These are phyloP conservation scores for Caerostris extrusa DNA, from an alignment of 1,140 invertebrate genomes.

Conservation along the genomic window DNA sequence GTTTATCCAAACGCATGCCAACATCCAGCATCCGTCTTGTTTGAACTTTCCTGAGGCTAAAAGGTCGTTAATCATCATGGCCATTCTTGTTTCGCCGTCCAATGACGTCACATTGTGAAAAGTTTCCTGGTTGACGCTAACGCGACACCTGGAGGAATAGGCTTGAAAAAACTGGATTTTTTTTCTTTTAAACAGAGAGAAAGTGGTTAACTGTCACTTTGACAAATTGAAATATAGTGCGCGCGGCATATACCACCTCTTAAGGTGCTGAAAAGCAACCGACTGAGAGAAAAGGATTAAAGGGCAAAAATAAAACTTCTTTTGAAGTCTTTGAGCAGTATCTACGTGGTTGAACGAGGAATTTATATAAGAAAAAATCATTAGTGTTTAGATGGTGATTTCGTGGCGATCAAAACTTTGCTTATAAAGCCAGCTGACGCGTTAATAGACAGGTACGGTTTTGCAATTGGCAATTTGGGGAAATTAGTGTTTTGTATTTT, in stretches of 20 bases:
- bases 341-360: not conserved
- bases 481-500: not conserved
- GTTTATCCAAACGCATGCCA: not conserved
- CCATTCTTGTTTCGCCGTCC: slow-evolving; percentile 61
- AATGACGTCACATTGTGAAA: slow-evolving; percentile 77
- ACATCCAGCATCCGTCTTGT: slow-evolving; percentile 43
- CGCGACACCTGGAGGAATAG: slow-evolving; percentile 77
- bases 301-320: slow-evolving; percentile 42
- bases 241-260: not conserved
- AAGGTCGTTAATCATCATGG: slow-evolving; percentile 77
- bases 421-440: not conserved
- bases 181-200: slow-evolving; percentile 70
- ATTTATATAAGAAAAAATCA: not conserved
- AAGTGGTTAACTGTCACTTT: slow-evolving; percentile 76
- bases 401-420: not conserved
- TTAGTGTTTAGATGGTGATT: not conserved
- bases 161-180: slow-evolving; percentile 63
- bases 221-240: slow-evolving; percentile 77
- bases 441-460: not conserved
- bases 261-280: slow-evolving; percentile 31
- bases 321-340: not conserved
- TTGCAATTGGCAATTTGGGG: not conserved
- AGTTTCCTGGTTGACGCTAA: slow-evolving; percentile 76
- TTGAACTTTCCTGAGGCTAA: slow-evolving; percentile 50
- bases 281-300: slow-evolving; percentile 37